Percentiles rank a stretch among this genome's conserved stretches.
Evolutionary conservation across 1,140 invertebrate species (phyloP).

Genomic region (Nasonia giraulti): DNA sequence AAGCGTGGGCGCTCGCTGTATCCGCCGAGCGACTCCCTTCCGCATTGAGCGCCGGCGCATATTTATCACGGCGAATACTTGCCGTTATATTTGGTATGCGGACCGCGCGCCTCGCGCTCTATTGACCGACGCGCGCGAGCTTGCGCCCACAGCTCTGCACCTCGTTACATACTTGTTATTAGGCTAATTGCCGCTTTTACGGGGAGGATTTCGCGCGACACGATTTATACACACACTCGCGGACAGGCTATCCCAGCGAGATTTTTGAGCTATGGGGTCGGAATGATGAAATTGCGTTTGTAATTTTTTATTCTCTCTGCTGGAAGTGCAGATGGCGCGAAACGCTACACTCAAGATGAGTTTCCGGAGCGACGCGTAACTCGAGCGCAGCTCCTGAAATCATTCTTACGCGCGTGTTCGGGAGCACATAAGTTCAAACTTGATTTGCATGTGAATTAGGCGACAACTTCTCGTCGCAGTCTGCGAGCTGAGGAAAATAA

Average conservation of each 20-base stretch:
- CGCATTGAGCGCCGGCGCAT: not conserved
- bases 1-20: not conserved
- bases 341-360: not conserved
- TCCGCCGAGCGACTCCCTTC: not conserved
- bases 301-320: no score
- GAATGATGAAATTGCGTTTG: no score
- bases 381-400: not conserved
- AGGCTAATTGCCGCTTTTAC: not conserved
- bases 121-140: not conserved
- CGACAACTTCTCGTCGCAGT: not conserved
- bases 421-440: not conserved
- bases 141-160: no score
- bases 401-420: not conserved
- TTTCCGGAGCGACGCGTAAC: not conserved
- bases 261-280: not conserved
- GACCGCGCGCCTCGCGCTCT: not conserved
- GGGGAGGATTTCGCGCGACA: not conserved
- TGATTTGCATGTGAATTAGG: conserved; percentile 18
- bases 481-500: not conserved
- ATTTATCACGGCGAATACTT: not conserved
- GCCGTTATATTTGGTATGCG: not conserved
- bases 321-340: no score
- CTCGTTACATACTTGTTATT: conserved; percentile 4
- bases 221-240: not conserved
- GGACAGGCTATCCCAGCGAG: not conserved